Conservation (phyloP, 2,888 invertebrate genomes). For the Pecten maximus region DNA sequence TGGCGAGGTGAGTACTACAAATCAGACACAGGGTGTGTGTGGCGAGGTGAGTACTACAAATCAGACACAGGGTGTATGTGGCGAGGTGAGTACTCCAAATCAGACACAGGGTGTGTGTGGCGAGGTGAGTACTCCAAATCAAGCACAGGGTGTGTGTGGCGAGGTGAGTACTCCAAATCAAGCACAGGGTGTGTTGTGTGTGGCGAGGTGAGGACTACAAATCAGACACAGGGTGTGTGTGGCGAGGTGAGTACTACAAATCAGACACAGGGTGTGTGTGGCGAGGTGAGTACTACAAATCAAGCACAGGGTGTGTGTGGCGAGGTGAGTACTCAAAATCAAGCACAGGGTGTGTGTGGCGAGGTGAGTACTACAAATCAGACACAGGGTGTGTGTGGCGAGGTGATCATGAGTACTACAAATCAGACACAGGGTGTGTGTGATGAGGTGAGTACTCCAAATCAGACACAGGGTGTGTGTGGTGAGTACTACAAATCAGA, state of each 20-base stretch:
- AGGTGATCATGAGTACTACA: neutral
- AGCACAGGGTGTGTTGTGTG: neutral
- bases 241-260: too few relatives aligned
- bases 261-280: conserved; percentile 46
- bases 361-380: conserved; percentile 38
- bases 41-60: neutral
- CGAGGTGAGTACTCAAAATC: conserved; percentile 59
- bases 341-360: conserved; percentile 54
- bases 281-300: conserved; percentile 31
- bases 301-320: too few relatives aligned
- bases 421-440: neutral
- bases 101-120: neutral
- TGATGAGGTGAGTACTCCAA: neutral
- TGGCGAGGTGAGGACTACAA: neutral
- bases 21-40: neutral
- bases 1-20: neutral
- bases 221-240: too few relatives aligned
- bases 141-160: too few relatives aligned
- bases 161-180: neutral
- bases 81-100: neutral
- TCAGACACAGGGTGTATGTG: neutral
- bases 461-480: conserved; percentile 40
- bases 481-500: too few relatives aligned
- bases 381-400: neutral
- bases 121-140: neutral